Percentiles rank a stretch among this genome's conserved stretches.
phyloP scores from a whole-genome alignment of 2,113 vertebrate species.

The Archilochus colubris region DNA sequence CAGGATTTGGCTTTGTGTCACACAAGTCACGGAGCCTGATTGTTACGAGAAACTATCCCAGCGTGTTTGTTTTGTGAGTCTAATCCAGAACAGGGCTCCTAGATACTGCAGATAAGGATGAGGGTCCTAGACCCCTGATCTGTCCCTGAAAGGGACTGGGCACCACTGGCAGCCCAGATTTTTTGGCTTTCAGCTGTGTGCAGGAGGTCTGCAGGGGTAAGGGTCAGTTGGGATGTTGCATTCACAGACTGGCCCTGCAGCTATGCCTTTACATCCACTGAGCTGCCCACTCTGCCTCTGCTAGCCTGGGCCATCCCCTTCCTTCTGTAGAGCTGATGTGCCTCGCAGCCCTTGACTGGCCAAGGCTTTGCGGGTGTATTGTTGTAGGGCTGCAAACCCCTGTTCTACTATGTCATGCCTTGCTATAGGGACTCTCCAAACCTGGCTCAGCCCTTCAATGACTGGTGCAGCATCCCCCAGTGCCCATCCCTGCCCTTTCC shows the following conservation, averaged over 20 bases:
- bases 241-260: background rate
- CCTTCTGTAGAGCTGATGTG: fast-evolving
- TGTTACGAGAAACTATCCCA: background rate
- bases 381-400: background rate
- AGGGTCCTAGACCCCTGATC: background rate
- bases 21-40: background rate
- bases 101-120: fast-evolving
- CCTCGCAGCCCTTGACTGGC: background rate
- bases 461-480: background rate
- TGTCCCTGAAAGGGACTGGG: background rate
- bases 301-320: background rate
- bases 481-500: fast-evolving
- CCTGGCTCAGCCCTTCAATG: background rate
- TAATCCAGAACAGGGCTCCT: background rate
- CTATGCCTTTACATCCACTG: background rate
- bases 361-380: background rate
- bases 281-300: background rate
- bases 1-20: background rate
- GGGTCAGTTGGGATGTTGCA: background rate
- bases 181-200: background rate
- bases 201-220: background rate
- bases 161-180: background rate
- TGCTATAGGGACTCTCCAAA: background rate
- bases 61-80: background rate
- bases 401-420: background rate